Base-by-base conservation (phyloP, 2,888 invertebrate genomes). In the Clistopyga incitator region DNA sequence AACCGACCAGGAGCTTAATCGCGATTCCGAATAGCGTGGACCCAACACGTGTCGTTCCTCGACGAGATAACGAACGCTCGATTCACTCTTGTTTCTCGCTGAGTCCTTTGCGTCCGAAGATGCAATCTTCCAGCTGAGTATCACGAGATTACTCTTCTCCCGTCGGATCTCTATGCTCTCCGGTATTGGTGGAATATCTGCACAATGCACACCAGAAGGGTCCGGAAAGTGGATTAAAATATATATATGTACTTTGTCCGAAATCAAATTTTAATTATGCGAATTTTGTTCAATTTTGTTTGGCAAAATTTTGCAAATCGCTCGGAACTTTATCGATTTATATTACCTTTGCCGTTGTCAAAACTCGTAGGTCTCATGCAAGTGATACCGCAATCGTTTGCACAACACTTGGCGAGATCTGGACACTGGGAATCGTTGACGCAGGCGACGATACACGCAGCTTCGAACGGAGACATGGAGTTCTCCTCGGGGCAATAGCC, bases 11-110 rank as follows among this genome's bases (percentile, higher is more conserved):
- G 95, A 94, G 42, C 96, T 95, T 78, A 97, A 94, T 85, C 95
- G 94, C 0, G 95, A 94, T 82, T 95, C 95, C 64, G 95, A 94
- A 88, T 95, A 96, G 72, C 95, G 94, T 0, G 95, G 95, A 0
- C 97, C 97, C 13, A 96, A 93, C 87, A 96, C 95, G 86, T 96
- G 96, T 75, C 97, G 95, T 86, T 96, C 96, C 91, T 97, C 96
- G 1, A 97, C 92, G 20, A 96, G 92, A 88, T 95, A 96, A 42
- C 95, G 90, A 0, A 95, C 92, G n/a, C 64, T 72, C 20, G 78
- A 75, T 52, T 84, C 71, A 25, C 81, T 65, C 11, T 13, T 65
- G 23, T 10, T 59, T 67, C 45, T 11, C 56, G 11, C 6, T 6
- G 54, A 15, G 47, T 65, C 61, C 1, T 67, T 61, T 52, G 6